Base-by-base conservation (phyloP, 2,797 vertebrate genomes). In the Champsocephalus esox region DNA sequence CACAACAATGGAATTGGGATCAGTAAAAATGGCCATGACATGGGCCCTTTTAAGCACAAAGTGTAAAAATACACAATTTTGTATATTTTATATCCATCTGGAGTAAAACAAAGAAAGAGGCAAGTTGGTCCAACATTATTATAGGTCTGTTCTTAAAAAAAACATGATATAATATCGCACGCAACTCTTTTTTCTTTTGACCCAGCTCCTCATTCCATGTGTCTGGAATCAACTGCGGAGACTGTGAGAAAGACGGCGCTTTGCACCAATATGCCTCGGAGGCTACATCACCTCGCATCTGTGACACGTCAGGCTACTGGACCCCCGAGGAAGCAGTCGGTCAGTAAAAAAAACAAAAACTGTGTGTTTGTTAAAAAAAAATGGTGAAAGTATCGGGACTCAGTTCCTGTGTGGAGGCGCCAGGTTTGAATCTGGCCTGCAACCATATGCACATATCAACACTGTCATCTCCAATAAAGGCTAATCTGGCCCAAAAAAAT, bases 281-380 rank as follows among this genome's bases (percentile, higher is more conserved):
- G 43, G 98, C 98, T 11, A 94, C 96, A 1, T 99, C 98, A 0
- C 95, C 96, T 48, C 96, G 97, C 0, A 92, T 96, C 77, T 99
- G 98, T 1, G 97, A 99, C 75, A 96, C 97, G 16, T 98, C 97
- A 0, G 98, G 97, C 51, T 99, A 99, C 92, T 99, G 98, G 98
- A 98, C 97, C 9, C 98, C 98, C 0, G 97, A 99, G 68, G 98
- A 99, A 83, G 98, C 98, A 67, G 94, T 97, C 55, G 98, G 98
- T 99, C 89, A 95, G 93, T 91, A 24, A 32, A 43, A 75, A 34
- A 76, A 34, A 32, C 43, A 16, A 5, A 6, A 38, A 46, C 28
- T 60, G 28, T 64, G 19, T 69, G 16, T 62, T 19, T 58, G 10
- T 38, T 38, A 38, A 38, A 38, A 38, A 9, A 38, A 38, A 7